Conservation (phyloP, 2,888 invertebrate species). For the Matsumyia berberina region DNA sequence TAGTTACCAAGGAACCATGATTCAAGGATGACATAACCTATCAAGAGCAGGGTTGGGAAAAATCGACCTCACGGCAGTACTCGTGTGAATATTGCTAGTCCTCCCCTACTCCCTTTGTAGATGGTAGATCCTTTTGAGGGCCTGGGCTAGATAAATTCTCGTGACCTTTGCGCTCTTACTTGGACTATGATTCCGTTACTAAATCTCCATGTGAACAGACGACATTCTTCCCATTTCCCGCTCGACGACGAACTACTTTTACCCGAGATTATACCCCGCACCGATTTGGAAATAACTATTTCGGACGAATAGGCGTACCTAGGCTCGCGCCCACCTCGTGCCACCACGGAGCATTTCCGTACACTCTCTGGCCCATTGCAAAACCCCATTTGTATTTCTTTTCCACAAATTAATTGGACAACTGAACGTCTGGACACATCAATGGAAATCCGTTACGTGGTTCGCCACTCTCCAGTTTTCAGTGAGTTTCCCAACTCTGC, state of each 20-base stretch:
- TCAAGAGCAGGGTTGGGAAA: too few species aligned
- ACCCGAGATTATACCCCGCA: constrained; percentile 24
- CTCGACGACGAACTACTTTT: constrained; percentile 62
- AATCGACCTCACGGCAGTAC: too few species aligned
- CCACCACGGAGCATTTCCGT: constrained; percentile 30
- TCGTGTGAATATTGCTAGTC: too few species aligned
- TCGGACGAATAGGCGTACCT: constrained; percentile 45
- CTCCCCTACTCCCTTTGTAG: too few species aligned
- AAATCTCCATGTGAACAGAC: constrained; percentile 40
- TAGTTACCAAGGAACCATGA: too few species aligned
- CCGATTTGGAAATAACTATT: constrained; percentile 19
- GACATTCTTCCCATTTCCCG: constrained; percentile 20
- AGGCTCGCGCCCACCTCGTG: constrained; percentile 31
- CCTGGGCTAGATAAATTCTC: too few species aligned
- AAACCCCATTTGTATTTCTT: constrained; percentile 27
- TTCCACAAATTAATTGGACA: constrained; percentile 44
- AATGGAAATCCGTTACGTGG: constrained; percentile 1
- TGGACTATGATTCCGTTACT: too few species aligned
- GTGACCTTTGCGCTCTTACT: too few species aligned
- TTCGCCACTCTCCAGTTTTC: not conserved
- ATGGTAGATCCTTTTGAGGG: too few species aligned
- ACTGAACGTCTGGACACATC: not conserved
- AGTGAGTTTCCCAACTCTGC: not conserved
- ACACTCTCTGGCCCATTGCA: constrained; percentile 31
- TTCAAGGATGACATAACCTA: too few species aligned